Conservation (phyloP, 2,797 vertebrate genomes). For the Masticophis lateralis region DNA sequence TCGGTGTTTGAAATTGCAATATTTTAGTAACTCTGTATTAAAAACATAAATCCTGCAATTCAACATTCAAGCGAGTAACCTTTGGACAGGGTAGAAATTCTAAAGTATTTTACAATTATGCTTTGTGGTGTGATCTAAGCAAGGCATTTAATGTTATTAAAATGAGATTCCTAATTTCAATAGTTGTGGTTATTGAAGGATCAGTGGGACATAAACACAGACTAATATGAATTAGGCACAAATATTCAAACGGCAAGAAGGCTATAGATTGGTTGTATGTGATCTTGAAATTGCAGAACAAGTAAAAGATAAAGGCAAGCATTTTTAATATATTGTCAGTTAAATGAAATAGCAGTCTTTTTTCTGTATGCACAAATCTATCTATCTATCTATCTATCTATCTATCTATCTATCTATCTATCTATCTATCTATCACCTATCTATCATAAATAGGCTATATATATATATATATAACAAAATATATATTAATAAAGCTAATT, state of each 20-base stretch:
- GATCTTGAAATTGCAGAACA: background rate
- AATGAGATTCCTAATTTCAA: background rate
- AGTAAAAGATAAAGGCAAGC: background rate
- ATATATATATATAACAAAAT: background rate
- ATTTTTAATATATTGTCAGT: background rate
- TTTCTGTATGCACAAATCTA: background rate
- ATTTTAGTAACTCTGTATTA: background rate
- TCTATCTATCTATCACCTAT: background rate
- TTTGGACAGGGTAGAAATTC: background rate
- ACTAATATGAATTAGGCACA: background rate
- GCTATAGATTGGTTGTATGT: background rate
- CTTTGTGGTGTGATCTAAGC: background rate
- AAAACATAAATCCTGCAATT: background rate
- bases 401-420: background rate
- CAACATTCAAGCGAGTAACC: background rate
- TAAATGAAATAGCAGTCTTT: background rate
- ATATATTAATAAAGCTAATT: slow-evolving; percentile 40
- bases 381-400: background rate
- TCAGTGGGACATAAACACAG: background rate
- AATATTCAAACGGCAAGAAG: background rate
- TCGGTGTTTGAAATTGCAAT: background rate
- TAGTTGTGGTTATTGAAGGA: background rate
- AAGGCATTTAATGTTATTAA: background rate
- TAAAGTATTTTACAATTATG: background rate
- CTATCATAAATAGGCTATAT: background rate